These are phyloP conservation scores for Andrena trimmerana DNA, from an alignment of 2,888 invertebrate genomes.

Conservation along the genomic window DNA sequence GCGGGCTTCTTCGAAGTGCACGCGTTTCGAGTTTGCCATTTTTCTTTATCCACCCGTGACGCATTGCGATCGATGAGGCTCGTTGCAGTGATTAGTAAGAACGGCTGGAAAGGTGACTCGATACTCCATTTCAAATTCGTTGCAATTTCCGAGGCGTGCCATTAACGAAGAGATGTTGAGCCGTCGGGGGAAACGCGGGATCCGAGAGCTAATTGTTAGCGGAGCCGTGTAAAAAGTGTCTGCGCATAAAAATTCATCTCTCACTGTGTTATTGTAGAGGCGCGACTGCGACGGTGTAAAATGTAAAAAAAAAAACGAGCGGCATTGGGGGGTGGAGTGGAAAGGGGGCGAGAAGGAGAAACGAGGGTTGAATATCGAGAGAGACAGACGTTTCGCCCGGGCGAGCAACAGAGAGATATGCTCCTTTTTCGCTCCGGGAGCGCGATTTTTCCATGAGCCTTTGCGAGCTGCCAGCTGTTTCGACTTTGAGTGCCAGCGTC, in stretches of 20 bases:
- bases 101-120: not conserved
- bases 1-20: not conserved
- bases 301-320: not conserved
- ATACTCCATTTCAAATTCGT: conserved; percentile 1
- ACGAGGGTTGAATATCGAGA: conserved; percentile 38
- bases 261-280: conserved; percentile 19
- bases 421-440: conserved; percentile 18
- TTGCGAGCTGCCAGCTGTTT: not conserved
- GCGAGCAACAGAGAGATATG: conserved; percentile 23
- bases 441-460: conserved; percentile 18
- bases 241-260: conserved; percentile 27
- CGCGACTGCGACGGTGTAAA: conserved; percentile 39
- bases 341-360: not conserved
- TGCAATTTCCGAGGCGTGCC: not conserved
- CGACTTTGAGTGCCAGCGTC: not conserved
- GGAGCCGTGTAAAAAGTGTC: conserved; percentile 28
- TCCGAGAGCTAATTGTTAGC: conserved; percentile 52
- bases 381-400: conserved; percentile 19
- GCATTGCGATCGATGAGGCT: not conserved
- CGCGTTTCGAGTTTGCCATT: not conserved
- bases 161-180: not conserved
- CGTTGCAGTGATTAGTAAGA: conserved; percentile 15
- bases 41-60: not conserved
- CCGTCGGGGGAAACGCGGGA: not conserved
- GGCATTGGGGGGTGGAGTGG: not conserved